Conservation (phyloP, 2,888 invertebrate species). For the Polyommatus icarus region DNA sequence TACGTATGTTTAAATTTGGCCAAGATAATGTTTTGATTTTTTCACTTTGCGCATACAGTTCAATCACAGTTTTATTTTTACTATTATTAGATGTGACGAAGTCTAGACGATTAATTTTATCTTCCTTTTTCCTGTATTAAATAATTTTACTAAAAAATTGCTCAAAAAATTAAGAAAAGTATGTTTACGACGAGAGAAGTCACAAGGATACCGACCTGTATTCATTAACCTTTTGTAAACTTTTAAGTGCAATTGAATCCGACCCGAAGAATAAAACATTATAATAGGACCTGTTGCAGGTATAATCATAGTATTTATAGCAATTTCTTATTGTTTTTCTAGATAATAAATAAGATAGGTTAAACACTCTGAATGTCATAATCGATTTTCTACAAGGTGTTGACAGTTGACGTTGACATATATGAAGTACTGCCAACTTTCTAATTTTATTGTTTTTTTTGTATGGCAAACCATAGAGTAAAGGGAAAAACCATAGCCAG, state of each 20-base stretch:
- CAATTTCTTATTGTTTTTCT: slow-evolving; percentile 50
- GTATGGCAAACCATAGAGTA: too few relatives aligned
- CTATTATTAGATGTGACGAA: slow-evolving; percentile 85
- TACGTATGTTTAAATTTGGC: slow-evolving; percentile 76
- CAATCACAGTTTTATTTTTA: slow-evolving; percentile 82
- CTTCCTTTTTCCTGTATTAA: slow-evolving; percentile 74
- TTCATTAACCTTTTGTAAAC: slow-evolving; percentile 84
- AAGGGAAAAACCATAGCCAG: too few relatives aligned
- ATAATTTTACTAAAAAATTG: slow-evolving; percentile 49
- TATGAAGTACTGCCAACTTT: background rate
- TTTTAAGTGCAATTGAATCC: slow-evolving; percentile 89
- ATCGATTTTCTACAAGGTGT: background rate
- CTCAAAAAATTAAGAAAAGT: slow-evolving; percentile 25
- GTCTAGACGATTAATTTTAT: slow-evolving; percentile 79
- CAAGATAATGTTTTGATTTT: slow-evolving; percentile 83
- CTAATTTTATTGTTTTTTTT: too few relatives aligned
- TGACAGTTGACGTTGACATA: background rate
- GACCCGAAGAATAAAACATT: slow-evolving; percentile 90
- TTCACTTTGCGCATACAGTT: slow-evolving; percentile 83
- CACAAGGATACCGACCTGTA: slow-evolving; percentile 80
- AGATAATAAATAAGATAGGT: slow-evolving; percentile 52
- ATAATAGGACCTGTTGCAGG: slow-evolving; percentile 49
- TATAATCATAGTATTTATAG: slow-evolving; percentile 45
- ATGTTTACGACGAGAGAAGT: background rate
- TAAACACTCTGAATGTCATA: slow-evolving; percentile 52